These are phyloP conservation scores for Megalops cyprinoides DNA, from an alignment of 2,797 vertebrate species.

Conservation along the genomic window DNA sequence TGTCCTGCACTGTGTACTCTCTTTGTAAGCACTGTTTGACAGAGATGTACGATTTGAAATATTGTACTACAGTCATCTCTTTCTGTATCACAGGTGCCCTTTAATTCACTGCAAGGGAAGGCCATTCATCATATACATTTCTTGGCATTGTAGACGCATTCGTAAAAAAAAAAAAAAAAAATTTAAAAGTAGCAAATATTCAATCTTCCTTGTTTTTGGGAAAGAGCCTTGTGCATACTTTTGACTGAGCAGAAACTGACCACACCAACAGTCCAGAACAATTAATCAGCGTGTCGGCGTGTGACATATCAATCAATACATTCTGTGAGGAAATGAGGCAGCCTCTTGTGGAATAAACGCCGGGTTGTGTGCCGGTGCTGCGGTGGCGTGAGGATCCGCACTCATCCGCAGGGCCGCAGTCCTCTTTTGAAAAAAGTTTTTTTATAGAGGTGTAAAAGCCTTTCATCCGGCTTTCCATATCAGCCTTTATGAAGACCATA, in stretches of 20 bases:
- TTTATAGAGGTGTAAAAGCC: constrained; percentile 28
- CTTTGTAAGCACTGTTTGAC: too few relatives aligned
- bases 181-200: not conserved
- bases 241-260: too few relatives aligned
- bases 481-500: constrained; percentile 59
- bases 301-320: not conserved
- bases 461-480: constrained; percentile 50
- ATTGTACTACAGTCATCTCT: too few relatives aligned
- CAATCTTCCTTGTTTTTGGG: not conserved
- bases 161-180: not conserved
- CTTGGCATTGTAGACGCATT: not conserved
- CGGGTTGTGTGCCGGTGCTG: not conserved
- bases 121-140: not conserved
- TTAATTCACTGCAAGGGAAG: not conserved
- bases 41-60: too few relatives aligned
- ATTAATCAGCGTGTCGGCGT: too few relatives aligned
- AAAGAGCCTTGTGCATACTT: not conserved
- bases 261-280: too few relatives aligned
- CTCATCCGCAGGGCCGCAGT: not conserved
- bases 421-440: constrained; percentile 36
- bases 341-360: not conserved
- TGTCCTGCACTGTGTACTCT: too few relatives aligned
- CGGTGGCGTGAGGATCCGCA: not conserved
- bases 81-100: not conserved
- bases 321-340: not conserved